Conservation (phyloP, 2,888 invertebrate genomes). For the Dolomedes plantarius region DNA sequence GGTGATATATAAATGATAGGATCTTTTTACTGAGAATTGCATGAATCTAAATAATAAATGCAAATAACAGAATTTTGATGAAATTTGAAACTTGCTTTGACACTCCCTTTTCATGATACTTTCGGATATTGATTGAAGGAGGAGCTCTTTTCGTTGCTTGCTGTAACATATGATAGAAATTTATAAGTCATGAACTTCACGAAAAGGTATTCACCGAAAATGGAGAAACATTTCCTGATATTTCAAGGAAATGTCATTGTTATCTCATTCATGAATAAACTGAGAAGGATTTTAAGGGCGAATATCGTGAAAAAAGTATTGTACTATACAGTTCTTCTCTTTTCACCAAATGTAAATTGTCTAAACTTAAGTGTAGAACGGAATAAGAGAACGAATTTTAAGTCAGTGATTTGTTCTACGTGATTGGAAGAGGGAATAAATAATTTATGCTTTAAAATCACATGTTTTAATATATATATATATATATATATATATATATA, state of each 20-base stretch:
- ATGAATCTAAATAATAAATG: neutral
- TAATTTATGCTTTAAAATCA: no score
- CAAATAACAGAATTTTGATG: neutral
- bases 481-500: no score
- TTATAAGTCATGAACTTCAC: neutral
- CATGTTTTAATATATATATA: no score
- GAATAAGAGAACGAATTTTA: no score
- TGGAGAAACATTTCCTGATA: neutral
- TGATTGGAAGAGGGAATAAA: no score
- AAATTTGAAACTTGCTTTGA: conserved; percentile 1
- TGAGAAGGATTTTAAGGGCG: neutral
- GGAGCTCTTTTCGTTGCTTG: neutral
- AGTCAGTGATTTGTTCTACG: no score
- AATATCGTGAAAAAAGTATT: no score
- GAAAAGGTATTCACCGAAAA: neutral
- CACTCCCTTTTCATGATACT: neutral
- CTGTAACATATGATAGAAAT: neutral
- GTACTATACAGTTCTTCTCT: no score
- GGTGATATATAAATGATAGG: neutral
- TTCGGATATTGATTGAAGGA: neutral
- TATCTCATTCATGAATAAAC: neutral
- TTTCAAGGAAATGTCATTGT: neutral
- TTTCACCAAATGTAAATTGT: no score
- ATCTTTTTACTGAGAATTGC: neutral
- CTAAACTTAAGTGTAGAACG: no score